Conservation (phyloP, 2,888 invertebrate genomes). For the Caenorhabditis japonica region DNA sequence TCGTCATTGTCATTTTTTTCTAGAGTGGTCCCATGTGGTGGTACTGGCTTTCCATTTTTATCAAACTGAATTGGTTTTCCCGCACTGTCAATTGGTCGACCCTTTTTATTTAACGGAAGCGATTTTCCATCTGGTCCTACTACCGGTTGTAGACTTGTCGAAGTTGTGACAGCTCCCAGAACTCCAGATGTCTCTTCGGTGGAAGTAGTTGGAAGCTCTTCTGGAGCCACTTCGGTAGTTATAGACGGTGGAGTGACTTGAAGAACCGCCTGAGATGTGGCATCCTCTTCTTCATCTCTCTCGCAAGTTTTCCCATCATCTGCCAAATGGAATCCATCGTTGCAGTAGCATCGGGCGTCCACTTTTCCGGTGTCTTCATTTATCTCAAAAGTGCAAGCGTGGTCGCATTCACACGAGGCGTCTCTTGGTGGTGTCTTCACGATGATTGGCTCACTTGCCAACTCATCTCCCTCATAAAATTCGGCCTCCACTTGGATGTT, state of each 20-base stretch:
- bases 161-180: not conserved
- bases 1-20: constrained; percentile 66
- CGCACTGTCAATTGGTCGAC: constrained; percentile 60
- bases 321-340: constrained; percentile 69
- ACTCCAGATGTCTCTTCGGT: not conserved
- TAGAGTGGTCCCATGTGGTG: constrained; percentile 63
- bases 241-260: constrained; percentile 59
- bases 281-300: constrained; percentile 39
- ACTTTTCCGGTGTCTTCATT: constrained; percentile 47
- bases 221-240: constrained; percentile 56
- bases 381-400: constrained; percentile 72
- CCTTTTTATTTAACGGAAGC: constrained; percentile 60
- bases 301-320: constrained; percentile 69
- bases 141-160: constrained; percentile 51
- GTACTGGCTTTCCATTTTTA: constrained; percentile 61
- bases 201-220: constrained; percentile 54
- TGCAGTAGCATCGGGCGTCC: constrained; percentile 71
- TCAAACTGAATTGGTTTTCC: constrained; percentile 63
- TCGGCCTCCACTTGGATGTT: constrained; percentile 72
- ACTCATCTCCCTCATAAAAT: constrained; percentile 68
- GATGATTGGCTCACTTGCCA: constrained; percentile 65
- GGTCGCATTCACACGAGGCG: constrained; percentile 73
- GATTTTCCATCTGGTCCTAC: constrained; percentile 68
- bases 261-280: constrained; percentile 48
- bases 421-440: constrained; percentile 72